Base-by-base conservation (phyloP, 2,888 invertebrate genomes). In the Charanyca ferruginea region DNA sequence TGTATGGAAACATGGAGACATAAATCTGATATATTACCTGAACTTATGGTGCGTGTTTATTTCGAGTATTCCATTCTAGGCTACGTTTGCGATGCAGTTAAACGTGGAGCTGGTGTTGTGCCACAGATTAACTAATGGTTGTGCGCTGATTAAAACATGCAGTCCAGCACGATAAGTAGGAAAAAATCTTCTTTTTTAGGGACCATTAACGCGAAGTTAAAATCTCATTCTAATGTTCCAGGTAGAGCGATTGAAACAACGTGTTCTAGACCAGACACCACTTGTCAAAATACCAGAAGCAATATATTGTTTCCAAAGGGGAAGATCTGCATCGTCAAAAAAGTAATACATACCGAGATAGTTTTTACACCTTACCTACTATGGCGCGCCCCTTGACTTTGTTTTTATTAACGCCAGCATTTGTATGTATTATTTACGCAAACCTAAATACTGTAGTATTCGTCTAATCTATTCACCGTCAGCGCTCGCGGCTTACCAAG, bases 1-100 rank as follows among this genome's bases (percentile, higher is more conserved):
- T 94, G 94, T 72, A 83, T 95, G 25, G 91, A 91, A 13, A 93
- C 93, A 41, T 94, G 93, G 94, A 85, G 89, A 69, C 84, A 79
- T 44, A 93, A 90, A 69, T 81, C 84, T 49, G 58, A 87, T 41
- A 67, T 87, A 38, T 84, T 95, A 25, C 93, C 94, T n/a, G 86
- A 68, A 45, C 82, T 79, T 62, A 94, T 94, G 94, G 94, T 94
- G 81, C 6, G 55, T 58, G 11, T 48, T 7, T 20, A 20, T 16
- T 16, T 22, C 13, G 11, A 9, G 2, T 11, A 22, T 22, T 22
- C 4, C 11, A 9, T 13, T n/a, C 28, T 65, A 20, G 28, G 28
- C 25, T 65, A 25, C 3, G 35, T 45, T 45, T 38, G 20, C n/a
- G 23, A 44, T 20, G 11, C n/a, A 22, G 16, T 25, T 5, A 13